Evolutionary conservation across 2,113 vertebrate species (phyloP), one percentile per base, ranked within the genome.

Genomic region (Hippocampus barbouri): DNA sequence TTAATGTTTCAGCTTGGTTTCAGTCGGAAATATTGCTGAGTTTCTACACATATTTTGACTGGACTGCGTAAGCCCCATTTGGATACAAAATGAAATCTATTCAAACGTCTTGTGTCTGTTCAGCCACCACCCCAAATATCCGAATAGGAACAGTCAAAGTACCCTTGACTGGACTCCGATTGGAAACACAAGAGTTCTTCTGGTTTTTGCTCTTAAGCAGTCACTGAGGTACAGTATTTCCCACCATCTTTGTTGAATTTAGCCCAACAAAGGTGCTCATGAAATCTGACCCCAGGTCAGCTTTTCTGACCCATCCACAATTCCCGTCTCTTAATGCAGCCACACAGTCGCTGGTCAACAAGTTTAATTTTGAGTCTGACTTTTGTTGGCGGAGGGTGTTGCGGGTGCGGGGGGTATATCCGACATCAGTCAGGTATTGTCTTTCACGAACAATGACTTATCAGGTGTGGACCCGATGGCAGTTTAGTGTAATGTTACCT

Each of bases 1-100:
- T 87, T 83, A 75, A 84, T 86, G 86, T 89, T 88, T 88, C 82
- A 82, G 73, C 82, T 83, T 74, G 69, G 79, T 72, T 84, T 87
- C 79, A 81, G 78, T 82, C 81, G 83, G 82, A 87, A 88, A 84
- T 86, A 84, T 88, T 65, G 77, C 79, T 30, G 64, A 71, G 73
- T 69, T 84, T 76, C 83, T 70, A 80, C 74, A 80, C 80, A 86
- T 84, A 84, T 87, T 90, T 86, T 85, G 75, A 86, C 74, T 78
- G 83, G 79, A 76, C 80, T 76, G 71, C 60, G 75, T 80, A 80
- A 86, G 74, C 77, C 34, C 75, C 75, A 78, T 87, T 83, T 81
- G 72, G 81, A 85, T 30, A 78, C 81, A 83, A 76, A 72, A 77
- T 70, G 80, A 80, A 86, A 74, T n/a, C 79, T 75, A 73, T 78